These are phyloP conservation scores for Fringilla coelebs DNA, from an alignment of 2,797 vertebrate species.

Conservation along the genomic window DNA sequence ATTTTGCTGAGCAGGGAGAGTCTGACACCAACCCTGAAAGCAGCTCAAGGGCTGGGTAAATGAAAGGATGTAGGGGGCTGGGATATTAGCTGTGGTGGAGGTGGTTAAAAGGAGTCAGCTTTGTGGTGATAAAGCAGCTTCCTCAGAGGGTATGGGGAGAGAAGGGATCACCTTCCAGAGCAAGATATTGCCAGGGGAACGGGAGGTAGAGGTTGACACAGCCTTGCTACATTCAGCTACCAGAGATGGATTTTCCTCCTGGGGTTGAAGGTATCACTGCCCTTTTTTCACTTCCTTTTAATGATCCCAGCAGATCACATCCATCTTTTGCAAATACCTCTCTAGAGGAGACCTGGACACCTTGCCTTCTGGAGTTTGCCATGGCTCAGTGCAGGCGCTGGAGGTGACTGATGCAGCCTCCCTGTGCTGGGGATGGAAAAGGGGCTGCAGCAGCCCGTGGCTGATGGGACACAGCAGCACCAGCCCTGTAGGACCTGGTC, in stretches of 20 bases:
- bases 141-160: not conserved
- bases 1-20: not conserved
- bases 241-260: constrained; percentile 34
- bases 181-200: rapidly evolving
- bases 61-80: not conserved
- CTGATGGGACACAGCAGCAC: not conserved
- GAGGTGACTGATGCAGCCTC: not conserved
- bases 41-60: not conserved
- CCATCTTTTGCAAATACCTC: constrained; percentile 34
- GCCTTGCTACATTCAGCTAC: not conserved
- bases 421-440: not conserved
- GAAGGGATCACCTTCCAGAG: not conserved
- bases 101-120: not conserved
- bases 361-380: not conserved
- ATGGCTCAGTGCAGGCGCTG: not conserved
- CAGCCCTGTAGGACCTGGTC: rapidly evolving
- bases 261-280: constrained; percentile 9
- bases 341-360: not conserved
- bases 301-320: constrained; percentile 21
- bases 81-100: not conserved
- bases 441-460: not conserved
- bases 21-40: not conserved
- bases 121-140: not conserved
- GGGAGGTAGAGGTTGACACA: not conserved
- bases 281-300: constrained; percentile 10